These are phyloP conservation scores for Limnodromus scolopaceus DNA, from an alignment of 2,797 vertebrate species.

Conservation along the genomic window DNA sequence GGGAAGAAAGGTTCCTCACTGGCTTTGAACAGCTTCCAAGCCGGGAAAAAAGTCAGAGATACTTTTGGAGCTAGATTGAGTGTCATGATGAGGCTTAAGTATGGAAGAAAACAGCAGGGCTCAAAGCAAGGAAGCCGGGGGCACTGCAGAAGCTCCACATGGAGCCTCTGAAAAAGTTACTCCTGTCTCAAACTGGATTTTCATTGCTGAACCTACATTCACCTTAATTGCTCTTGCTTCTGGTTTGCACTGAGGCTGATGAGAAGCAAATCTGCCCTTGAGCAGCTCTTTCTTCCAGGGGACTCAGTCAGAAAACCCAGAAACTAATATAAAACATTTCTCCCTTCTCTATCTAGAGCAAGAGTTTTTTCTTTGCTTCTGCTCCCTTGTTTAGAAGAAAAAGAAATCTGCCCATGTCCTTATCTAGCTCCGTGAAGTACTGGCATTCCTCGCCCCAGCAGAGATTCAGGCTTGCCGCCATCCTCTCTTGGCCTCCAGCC, in stretches of 20 bases:
- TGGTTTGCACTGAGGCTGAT: not conserved
- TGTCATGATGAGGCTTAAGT: not conserved
- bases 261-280: not conserved
- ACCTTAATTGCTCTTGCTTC: not conserved
- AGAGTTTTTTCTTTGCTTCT: not conserved
- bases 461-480: not conserved
- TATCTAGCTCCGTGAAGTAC: not conserved
- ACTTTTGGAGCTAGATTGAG: not conserved
- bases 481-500: not conserved
- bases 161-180: not conserved
- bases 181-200: not conserved
- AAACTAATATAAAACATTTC: not conserved
- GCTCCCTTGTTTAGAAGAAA: not conserved
- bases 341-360: not conserved
- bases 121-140: not conserved
- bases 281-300: not conserved
- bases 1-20: conserved; percentile 6
- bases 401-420: not conserved
- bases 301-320: not conserved
- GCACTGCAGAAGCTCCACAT: not conserved
- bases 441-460: not conserved
- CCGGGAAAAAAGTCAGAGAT: not conserved
- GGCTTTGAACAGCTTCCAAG: conserved; percentile 19
- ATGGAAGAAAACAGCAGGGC: not conserved
- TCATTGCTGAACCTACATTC: not conserved